These are phyloP conservation scores for Hyla sarda DNA, from an alignment of 2,113 vertebrate species.

Conservation along the genomic window DNA sequence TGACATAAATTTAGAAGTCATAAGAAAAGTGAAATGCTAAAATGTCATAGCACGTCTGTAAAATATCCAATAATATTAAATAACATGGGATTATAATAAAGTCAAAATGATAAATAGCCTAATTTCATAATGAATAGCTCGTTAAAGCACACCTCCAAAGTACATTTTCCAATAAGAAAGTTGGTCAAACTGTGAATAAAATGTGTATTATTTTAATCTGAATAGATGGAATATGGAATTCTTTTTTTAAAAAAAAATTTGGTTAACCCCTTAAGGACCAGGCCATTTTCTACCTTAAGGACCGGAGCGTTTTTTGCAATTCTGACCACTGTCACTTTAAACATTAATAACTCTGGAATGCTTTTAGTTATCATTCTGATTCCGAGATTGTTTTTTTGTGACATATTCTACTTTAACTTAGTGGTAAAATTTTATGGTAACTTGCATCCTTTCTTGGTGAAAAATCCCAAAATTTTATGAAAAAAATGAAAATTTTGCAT, in stretches of 20 bases:
- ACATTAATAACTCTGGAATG: no score
- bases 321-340: no score
- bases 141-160: not conserved
- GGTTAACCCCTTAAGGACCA: no score
- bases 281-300: no score
- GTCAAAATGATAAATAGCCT: not conserved
- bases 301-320: no score
- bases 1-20: not conserved
- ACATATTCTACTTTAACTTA: no score
- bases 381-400: no score
- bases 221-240: not conserved
- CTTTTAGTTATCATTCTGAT: no score
- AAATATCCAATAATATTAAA: not conserved
- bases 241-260: not conserved
- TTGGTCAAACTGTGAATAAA: not conserved
- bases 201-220: not conserved
- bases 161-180: not conserved
- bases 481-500: no score
- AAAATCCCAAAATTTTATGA: no score
- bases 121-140: not conserved
- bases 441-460: no score
- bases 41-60: not conserved
- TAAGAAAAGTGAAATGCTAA: not conserved
- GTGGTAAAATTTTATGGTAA: no score
- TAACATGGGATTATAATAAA: slow-evolving; percentile 1